Percentiles rank a stretch among this genome's conserved stretches.
These are phyloP conservation scores for Crenuchus spilurus DNA, from an alignment of 2,797 vertebrate species.

Conservation along the genomic window DNA sequence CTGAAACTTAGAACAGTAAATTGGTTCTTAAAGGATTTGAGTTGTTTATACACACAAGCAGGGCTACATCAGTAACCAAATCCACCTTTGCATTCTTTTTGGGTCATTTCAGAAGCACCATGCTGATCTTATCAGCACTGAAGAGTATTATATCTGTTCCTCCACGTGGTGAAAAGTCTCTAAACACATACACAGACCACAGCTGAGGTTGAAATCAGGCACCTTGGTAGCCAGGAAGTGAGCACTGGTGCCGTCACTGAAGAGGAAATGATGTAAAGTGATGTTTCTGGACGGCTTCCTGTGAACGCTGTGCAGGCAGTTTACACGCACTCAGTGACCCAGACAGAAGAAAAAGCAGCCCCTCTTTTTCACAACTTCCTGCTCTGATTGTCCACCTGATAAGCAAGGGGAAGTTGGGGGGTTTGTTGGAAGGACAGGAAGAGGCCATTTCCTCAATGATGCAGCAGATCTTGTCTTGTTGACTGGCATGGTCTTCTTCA, in stretches of 20 bases:
- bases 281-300: constrained; percentile 14
- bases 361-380: constrained; percentile 49
- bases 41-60: no score
- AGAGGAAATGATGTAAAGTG: constrained; percentile 39
- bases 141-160: not conserved
- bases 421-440: constrained; percentile 29
- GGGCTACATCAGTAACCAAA: not conserved
- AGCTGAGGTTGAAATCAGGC: not conserved
- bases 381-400: constrained; percentile 28
- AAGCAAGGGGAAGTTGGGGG: constrained; percentile 28
- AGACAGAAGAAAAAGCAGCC: constrained; percentile 7
- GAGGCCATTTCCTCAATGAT: constrained; percentile 22
- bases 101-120: not conserved
- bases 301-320: constrained; percentile 19
- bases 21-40: no score
- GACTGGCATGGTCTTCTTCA: constrained; percentile 1
- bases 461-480: constrained; percentile 41
- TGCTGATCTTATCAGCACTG: not conserved
- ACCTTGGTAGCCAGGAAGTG: constrained; percentile 29
- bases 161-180: not conserved
- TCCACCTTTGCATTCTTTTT: not conserved
- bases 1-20: no score
- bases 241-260: constrained; percentile 30
- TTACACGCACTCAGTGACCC: constrained; percentile 34
- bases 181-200: not conserved